Conservation (phyloP, 2,797 vertebrate genomes). For the Epinephelus malabaricus region DNA sequence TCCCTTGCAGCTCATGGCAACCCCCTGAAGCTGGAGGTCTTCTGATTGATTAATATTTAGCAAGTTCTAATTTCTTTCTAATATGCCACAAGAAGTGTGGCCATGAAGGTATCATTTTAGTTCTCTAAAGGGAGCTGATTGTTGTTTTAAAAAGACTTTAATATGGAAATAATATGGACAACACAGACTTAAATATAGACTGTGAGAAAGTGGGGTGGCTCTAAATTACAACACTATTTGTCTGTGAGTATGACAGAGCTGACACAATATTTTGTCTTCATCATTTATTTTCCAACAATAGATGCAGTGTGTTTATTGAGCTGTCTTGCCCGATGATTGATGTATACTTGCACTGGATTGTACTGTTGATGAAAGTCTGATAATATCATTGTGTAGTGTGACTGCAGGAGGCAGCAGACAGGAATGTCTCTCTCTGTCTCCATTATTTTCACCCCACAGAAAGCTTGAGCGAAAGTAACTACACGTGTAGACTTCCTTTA, state of each 20-base stretch:
- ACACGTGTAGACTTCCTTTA: background rate
- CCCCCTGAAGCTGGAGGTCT: background rate
- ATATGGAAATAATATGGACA: slow-evolving; percentile 1
- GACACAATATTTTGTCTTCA: slow-evolving; percentile 23
- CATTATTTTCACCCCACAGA: slow-evolving; percentile 8
- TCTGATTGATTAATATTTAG: background rate
- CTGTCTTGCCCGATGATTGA: slow-evolving; percentile 15
- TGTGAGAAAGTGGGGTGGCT: background rate
- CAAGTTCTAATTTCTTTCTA: background rate
- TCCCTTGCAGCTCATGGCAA: background rate
- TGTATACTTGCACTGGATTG: background rate
- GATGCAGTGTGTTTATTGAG: slow-evolving; percentile 12
- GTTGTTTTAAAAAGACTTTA: slow-evolving; percentile 1
- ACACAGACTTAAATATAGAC: background rate
- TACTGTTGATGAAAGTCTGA: slow-evolving; percentile 21
- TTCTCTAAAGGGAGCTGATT: background rate
- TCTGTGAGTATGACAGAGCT: background rate
- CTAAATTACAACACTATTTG: slow-evolving; percentile 7
- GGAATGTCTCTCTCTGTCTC: background rate
- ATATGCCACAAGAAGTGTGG: background rate
- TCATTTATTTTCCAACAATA: slow-evolving; percentile 21
- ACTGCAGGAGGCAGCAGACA: slow-evolving; percentile 4
- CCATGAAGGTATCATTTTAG: background rate
- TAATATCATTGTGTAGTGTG: slow-evolving; percentile 17
- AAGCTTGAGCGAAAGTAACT: slow-evolving; percentile 9